Conservation (phyloP, 2,113 vertebrate genomes). For the Phyllostomus hastatus region DNA sequence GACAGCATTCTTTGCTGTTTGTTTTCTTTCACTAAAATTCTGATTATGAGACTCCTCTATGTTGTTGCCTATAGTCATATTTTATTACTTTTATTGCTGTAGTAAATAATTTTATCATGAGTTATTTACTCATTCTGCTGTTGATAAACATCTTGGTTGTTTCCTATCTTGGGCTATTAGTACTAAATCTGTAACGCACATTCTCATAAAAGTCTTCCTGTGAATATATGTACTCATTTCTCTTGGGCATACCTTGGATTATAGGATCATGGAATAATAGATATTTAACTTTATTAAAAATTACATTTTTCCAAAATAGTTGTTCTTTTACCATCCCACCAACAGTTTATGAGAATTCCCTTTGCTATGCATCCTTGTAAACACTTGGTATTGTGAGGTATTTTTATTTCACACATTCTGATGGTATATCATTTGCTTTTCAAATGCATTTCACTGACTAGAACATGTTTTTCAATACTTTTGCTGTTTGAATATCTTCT, state of each 20-base stretch:
- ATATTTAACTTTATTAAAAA: constrained; percentile 9
- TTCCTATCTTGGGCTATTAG: neutral
- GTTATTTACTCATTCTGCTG: neutral
- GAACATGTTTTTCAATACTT: neutral
- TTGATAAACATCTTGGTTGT: neutral
- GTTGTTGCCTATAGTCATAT: neutral
- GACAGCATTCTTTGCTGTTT: neutral
- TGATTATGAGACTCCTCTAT: neutral
- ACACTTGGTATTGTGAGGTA: neutral
- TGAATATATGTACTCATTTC: neutral
- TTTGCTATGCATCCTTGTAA: neutral
- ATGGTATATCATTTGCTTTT: neutral
- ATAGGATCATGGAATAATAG: neutral
- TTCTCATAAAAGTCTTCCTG: neutral
- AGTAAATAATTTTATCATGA: neutral
- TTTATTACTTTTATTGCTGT: neutral
- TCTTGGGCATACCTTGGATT: neutral
- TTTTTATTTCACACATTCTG: neutral
- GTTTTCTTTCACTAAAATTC: neutral
- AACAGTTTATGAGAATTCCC: neutral
- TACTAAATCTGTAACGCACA: neutral
- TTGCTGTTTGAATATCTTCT: neutral
- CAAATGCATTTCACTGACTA: neutral
- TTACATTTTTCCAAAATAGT: neutral
- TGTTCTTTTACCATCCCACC: neutral